Percentiles rank a stretch among this genome's conserved stretches.
Conservation (phyloP, 1,140 invertebrate genomes). For the Drosophila nebulosa region DNA sequence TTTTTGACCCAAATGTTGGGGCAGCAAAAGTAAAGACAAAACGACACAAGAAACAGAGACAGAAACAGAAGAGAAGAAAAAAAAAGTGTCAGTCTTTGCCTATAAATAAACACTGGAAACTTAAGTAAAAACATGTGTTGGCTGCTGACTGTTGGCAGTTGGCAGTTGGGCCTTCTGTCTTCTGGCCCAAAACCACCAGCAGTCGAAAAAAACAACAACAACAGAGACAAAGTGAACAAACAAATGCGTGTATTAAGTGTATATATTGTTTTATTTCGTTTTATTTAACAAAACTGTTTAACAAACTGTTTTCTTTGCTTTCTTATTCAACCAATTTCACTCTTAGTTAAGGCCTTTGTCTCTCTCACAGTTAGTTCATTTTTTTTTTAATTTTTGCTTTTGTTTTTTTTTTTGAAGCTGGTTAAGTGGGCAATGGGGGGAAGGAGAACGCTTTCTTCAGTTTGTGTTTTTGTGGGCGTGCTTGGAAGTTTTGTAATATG, state of each 20-base stretch:
- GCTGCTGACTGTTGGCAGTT: constrained; percentile 26
- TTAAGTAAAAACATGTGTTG: constrained; percentile 53
- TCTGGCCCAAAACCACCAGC: constrained; percentile 21
- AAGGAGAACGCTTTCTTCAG: background rate
- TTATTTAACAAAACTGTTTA: constrained; percentile 2
- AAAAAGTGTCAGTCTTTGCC: constrained; percentile 6
- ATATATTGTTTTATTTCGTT: constrained; percentile 21
- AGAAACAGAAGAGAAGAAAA: background rate
- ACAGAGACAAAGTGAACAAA: constrained; percentile 3
- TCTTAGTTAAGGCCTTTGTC: background rate
- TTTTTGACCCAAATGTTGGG: constrained; percentile 31
- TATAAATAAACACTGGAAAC: constrained; percentile 39
- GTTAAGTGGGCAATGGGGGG: background rate
- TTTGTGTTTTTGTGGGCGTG: background rate
- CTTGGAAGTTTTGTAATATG: background rate
- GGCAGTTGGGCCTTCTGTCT: constrained; percentile 17
- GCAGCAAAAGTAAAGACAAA: constrained; percentile 16
- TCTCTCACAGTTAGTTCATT: background rate
- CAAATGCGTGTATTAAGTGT: constrained; percentile 35
- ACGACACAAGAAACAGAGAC: background rate
- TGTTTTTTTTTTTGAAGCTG: background rate
- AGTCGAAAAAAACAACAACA: constrained; percentile 12
- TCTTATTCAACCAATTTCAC: background rate
- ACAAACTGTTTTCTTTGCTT: background rate
- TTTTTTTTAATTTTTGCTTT: background rate